phyloP scores from a whole-genome alignment of 2,797 vertebrate genomes.

The Champsocephalus esox region DNA sequence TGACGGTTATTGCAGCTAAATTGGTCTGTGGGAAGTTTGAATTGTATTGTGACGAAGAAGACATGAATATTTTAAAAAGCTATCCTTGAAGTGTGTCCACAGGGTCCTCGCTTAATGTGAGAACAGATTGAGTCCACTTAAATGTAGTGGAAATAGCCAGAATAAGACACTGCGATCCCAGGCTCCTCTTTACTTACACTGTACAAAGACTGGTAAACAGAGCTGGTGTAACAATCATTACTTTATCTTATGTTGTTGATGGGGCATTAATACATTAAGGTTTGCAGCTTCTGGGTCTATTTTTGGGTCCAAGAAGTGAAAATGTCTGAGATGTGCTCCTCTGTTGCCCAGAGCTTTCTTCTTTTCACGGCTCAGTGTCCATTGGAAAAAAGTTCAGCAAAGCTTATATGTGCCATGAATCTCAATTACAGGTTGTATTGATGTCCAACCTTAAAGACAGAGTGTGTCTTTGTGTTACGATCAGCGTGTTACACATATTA shows the following conservation, averaged over 20 bases:
- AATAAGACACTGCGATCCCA: neutral
- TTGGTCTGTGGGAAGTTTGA: slow-evolving; percentile 56
- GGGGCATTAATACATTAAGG: neutral
- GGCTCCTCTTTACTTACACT: neutral
- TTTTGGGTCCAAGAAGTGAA: neutral
- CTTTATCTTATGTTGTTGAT: neutral
- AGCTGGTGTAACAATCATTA: neutral
- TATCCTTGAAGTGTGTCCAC: slow-evolving; percentile 5
- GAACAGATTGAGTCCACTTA: neutral
- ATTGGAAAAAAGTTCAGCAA: slow-evolving; percentile 36
- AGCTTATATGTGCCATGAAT: slow-evolving; percentile 55
- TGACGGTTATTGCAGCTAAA: slow-evolving; percentile 16
- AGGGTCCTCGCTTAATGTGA: neutral
- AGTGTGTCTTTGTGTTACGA: slow-evolving; percentile 10
- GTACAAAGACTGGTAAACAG: neutral
- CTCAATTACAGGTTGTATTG: slow-evolving; percentile 38
- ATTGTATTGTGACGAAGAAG: slow-evolving; percentile 25
- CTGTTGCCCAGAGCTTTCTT: slow-evolving; percentile 13
- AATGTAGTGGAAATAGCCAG: neutral
- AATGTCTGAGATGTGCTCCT: slow-evolving; percentile 14
- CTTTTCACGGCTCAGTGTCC: slow-evolving; percentile 14
- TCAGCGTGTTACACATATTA: neutral
- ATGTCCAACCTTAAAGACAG: slow-evolving; percentile 31
- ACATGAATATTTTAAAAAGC: slow-evolving; percentile 8
- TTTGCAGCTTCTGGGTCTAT: slow-evolving; percentile 10